Base-by-base conservation (phyloP, 2,888 invertebrate species). In the Tetragnatha montana region DNA sequence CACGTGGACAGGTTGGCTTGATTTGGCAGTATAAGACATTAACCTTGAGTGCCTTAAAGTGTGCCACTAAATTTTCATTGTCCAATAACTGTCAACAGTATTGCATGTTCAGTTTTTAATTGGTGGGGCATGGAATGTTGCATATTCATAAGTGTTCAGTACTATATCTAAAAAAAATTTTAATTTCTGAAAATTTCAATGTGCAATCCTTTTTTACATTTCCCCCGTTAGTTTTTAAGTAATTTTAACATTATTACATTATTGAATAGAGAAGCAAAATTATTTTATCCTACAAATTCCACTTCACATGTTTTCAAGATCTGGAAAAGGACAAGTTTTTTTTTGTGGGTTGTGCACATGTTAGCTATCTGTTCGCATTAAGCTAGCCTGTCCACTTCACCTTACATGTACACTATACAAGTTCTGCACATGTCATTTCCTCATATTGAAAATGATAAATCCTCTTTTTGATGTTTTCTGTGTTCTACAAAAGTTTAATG, bases 41-140 rank as follows among this genome's bases (percentile, higher is more conserved):
- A 80, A 85, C 85, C 89, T 89, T 81, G 89, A 89, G 89, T 89
- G 89, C 89, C 89, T 89, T 89, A 89, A 76, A 89, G 89, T 85
- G 85, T 89, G 89, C 81, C 84, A 89, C 89, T 89, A 89, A 81
- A 85, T 89, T 78, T 85, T 74, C 70, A 69, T 79, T 80, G 68
- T 80, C 47, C 49, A 19, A 73, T 73, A 10, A 22, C 73, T 14
- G 35, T 35, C 35, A 35, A 14, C 51, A 17, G n/a, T 47, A 75
- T 75, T 75, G 75, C 49, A 49, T 75, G 60, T 60, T 78, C 60
- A 78, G 78, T 68, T 17, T 21, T 78, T 78, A 51, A 60, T 78
- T 60, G 78, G 22, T 78, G 78, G 21, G 22, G 19, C 35, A 14
- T 78, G 60, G 50, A 10, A n/a, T 76, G 50, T 50, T 76, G 76